Evolutionary conservation across 2,888 invertebrate species (phyloP).

Genomic region (Torymus tubicola): DNA sequence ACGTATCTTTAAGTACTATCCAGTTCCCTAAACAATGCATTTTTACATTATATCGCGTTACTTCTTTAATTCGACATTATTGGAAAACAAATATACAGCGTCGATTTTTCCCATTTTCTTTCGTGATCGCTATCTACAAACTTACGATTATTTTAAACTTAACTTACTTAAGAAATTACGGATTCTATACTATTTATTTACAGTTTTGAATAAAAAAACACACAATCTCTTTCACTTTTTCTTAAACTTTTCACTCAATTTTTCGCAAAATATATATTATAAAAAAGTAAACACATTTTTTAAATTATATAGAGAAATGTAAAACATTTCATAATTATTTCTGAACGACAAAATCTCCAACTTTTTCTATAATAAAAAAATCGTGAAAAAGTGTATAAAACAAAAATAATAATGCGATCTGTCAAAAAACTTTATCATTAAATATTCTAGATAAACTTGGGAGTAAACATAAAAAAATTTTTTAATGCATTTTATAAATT

Average conservation of each 20-base stretch:
- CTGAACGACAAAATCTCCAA: constrained; percentile 49
- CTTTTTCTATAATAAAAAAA: constrained; percentile 48
- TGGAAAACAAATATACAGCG: constrained; percentile 55
- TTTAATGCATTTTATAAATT: constrained; percentile 21
- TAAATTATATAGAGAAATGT: constrained; percentile 51
- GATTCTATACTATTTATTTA: constrained; percentile 53
- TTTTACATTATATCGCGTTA: constrained; percentile 34
- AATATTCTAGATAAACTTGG: constrained; percentile 1
- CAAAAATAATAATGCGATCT: constrained; percentile 40
- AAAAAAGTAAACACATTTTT: constrained; percentile 52
- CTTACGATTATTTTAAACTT: constrained; percentile 46
- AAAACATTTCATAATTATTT: constrained; percentile 45
- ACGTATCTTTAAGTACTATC: constrained; percentile 57
- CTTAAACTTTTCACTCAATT: constrained; percentile 40
- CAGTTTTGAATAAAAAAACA: constrained; percentile 53
- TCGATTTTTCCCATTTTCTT: constrained; percentile 51
- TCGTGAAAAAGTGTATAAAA: constrained; percentile 48
- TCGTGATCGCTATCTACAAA: constrained; percentile 52
- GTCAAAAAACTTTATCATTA: constrained; percentile 11
- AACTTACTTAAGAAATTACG: constrained; percentile 49
- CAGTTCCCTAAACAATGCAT: constrained; percentile 49
- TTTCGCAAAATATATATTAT: constrained; percentile 51
- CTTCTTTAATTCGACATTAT: constrained; percentile 47
- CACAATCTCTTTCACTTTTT: constrained; percentile 46
- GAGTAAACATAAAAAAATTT: constrained; percentile 29